A percentile compares a stretch with the other conserved stretches of the same genome.
These are phyloP conservation scores for Brachyopa scutellaris DNA, from an alignment of 2,888 invertebrate genomes.

Conservation along the genomic window DNA sequence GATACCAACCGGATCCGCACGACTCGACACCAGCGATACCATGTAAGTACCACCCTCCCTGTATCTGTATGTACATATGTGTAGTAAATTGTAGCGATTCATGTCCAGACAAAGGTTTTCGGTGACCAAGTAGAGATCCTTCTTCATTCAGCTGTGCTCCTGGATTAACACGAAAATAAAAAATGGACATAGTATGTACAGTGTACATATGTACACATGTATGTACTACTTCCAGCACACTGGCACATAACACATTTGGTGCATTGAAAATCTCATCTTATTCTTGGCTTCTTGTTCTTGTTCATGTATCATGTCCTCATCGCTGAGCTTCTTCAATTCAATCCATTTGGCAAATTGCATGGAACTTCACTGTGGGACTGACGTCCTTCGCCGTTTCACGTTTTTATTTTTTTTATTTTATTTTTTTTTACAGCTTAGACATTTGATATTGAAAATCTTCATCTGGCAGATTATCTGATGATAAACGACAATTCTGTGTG, in stretches of 20 bases:
- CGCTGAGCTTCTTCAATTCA: constrained; percentile 33
- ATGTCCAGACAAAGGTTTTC: constrained; percentile 41
- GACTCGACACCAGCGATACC: constrained; percentile 97
- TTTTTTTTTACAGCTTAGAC: background rate
- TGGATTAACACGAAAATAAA: no score
- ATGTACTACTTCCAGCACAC: no score
- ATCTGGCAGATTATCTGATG: constrained; percentile 39
- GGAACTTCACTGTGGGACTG: constrained; percentile 31
- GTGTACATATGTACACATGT: no score
- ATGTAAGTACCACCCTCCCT: constrained; percentile 86
- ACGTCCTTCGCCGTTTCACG: constrained; percentile 36
- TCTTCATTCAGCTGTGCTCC: constrained; percentile 18
- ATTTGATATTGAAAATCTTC: constrained; percentile 40
- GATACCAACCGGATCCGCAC: constrained; percentile 92
- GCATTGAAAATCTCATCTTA: constrained; percentile 48
- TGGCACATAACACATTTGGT: constrained; percentile 51
- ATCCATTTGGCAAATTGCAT: constrained; percentile 63
- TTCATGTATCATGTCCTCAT: constrained; percentile 7
- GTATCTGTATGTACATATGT: no score
- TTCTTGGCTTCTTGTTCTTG: constrained; percentile 8
- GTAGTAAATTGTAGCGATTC: constrained; percentile 44
- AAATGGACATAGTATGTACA: no score
- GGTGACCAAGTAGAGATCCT: constrained; percentile 20
- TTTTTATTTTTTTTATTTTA: constrained; percentile 23
- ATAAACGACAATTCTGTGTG: constrained; percentile 30